Base-by-base conservation (phyloP, 2,888 invertebrate genomes). In the Notodromas monacha region DNA sequence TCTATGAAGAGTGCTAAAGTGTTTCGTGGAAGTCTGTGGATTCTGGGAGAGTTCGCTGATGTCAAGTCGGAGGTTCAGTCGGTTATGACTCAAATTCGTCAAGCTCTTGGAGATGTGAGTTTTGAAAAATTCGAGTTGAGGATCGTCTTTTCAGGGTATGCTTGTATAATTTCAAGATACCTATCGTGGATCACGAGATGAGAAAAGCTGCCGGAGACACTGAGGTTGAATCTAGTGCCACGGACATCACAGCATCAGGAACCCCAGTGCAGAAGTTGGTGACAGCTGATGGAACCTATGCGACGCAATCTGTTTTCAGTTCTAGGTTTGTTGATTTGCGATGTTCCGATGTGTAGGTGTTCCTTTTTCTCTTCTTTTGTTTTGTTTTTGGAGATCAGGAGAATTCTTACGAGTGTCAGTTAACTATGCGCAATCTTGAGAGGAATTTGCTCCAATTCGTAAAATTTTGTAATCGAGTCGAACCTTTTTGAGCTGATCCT, bases 201-300 rank as follows among this genome's bases (percentile, higher is more conserved):
- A 63, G 62, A 38, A 61, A 68, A 38, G 61, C 67, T 32, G 57
- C 67, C n/a, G 74, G 72, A 4, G 68, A 67, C 29, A 47, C 57
- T 4, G 56, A 60, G 12, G 62, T 63, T 31, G 53, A 49, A 34
- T n/a, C n/a, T n/a, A n/a, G n/a, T n/a, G n/a, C n/a, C n/a, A n/a
- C n/a, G n/a, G 46, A 48, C 3, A 47, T 45, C 33, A 43, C 44
- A 38, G 37, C 41, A 29, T 41, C 40, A 12, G 32, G 31, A 13
- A 26, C 35, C 21, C 27, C 41, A 31, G 46, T 52, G 2, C 58
- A 65, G 16, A 68, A 66, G 41, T 53, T 77, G 34, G 86, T 96
- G 26, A 96, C 96, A 28, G 89, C 92, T 16, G 96, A 99, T 56
- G 96, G 96, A 12, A 89, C 92, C 0, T 99, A 99, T 50, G 96